phyloP scores from a whole-genome alignment of 2,888 invertebrate species.

The Hypolimnas misippus region DNA sequence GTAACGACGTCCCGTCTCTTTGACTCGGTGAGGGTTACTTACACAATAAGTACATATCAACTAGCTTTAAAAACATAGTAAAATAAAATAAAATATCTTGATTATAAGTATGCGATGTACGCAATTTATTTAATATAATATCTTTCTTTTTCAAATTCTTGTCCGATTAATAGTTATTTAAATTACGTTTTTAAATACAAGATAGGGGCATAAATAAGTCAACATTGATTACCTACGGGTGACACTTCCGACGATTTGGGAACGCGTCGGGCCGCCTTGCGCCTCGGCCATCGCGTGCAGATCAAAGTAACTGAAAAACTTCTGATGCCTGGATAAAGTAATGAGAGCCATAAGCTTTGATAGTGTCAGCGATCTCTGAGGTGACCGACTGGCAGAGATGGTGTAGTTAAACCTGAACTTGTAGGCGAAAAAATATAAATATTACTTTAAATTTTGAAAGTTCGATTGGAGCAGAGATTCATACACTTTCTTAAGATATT shows the following conservation, averaged over 20 bases:
- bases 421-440: no score
- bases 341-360: neutral
- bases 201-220: constrained; percentile 1
- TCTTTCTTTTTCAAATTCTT: no score
- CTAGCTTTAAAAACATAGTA: no score
- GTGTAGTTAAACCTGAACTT: no score
- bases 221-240: neutral
- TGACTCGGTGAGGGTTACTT: neutral
- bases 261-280: neutral
- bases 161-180: neutral
- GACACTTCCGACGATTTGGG: neutral
- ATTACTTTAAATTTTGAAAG: no score
- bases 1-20: neutral
- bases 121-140: no score
- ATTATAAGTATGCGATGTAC: no score
- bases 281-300: neutral
- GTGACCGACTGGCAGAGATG: no score
- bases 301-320: constrained; percentile 4
- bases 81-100: no score
- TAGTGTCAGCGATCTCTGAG: neutral
- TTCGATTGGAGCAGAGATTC: no score
- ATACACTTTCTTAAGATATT: no score
- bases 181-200: neutral
- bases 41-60: no score
- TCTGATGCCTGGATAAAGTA: neutral